phyloP scores from a whole-genome alignment of 2,113 vertebrate species.

The Galemys pyrenaicus region DNA sequence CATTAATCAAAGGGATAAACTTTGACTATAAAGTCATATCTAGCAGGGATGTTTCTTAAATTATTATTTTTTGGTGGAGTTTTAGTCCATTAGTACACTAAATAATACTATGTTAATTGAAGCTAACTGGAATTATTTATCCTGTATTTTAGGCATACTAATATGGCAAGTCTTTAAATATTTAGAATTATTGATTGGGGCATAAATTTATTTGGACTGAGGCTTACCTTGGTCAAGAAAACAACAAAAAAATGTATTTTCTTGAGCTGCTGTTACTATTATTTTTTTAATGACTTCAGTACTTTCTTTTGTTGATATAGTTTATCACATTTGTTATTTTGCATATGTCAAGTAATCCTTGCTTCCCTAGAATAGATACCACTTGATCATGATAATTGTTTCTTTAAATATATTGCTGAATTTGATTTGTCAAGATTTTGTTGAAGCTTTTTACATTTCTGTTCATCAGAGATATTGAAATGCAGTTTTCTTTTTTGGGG shows the following conservation, averaged over 20 bases:
- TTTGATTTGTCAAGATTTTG: too few species aligned
- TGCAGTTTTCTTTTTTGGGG: too few species aligned
- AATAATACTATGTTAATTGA: not conserved
- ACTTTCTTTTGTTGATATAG: too few species aligned
- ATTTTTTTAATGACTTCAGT: not conserved
- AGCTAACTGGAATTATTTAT: not conserved
- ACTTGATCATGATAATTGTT: too few species aligned
- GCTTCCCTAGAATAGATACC: too few species aligned
- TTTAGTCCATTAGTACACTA: not conserved
- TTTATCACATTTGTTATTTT: too few species aligned
- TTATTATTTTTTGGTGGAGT: not conserved
- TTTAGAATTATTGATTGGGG: not conserved
- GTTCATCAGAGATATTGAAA: too few species aligned
- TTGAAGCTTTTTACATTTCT: too few species aligned
- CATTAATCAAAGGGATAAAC: not conserved
- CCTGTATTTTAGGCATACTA: conserved; percentile 9
- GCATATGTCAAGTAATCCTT: too few species aligned
- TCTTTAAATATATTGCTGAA: too few species aligned
- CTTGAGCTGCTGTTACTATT: not conserved
- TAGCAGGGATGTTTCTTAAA: not conserved
- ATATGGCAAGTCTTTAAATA: not conserved
- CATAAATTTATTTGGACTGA: conserved; percentile 4
- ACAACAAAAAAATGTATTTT: not conserved
- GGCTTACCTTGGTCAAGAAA: conserved; percentile 34
- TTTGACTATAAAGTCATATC: not conserved